Evolutionary conservation across 2,113 vertebrate species (phyloP).

Genomic region (Coptodon rendalli): DNA sequence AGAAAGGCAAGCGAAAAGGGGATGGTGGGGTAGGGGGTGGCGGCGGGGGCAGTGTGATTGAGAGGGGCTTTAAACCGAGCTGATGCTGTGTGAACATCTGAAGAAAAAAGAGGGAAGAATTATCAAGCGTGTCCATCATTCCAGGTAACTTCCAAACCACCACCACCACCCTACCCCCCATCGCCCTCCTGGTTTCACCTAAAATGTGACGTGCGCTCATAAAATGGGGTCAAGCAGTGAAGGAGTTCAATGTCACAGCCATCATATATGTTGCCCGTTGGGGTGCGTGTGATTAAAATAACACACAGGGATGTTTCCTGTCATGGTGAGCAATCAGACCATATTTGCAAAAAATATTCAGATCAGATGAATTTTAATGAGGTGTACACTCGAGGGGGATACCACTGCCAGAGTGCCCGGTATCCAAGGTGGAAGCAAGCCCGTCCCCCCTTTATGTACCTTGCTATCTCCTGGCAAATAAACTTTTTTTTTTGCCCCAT

Average conservation of each 20-base stretch:
- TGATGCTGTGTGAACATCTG: conserved; percentile 68
- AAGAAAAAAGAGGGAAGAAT: conserved; percentile 56
- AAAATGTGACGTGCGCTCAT: conserved; percentile 43
- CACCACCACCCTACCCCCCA: neutral
- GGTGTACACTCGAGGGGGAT: conserved; percentile 93
- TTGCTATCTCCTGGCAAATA: no score
- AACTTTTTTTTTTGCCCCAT: conserved; percentile 80
- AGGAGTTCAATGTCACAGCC: conserved; percentile 84
- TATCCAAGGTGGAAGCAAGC: conserved; percentile 67
- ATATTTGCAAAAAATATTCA: conserved; percentile 95
- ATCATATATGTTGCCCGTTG: conserved; percentile 87
- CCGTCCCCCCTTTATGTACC: conserved; percentile 81
- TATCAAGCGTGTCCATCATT: conserved; percentile 67
- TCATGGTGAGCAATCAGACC: conserved; percentile 94
- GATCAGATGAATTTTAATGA: conserved; percentile 99
- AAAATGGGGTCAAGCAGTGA: conserved; percentile 83
- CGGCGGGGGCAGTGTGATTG: conserved; percentile 52
- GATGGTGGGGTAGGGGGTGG: neutral
- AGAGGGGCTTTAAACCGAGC: conserved; percentile 68
- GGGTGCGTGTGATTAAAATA: conserved; percentile 92
- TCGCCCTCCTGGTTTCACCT: neutral
- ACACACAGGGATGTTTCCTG: conserved; percentile 84
- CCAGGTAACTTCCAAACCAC: conserved; percentile 49
- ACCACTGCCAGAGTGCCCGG: conserved; percentile 86
- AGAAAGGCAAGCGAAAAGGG: neutral